Percentiles rank a stretch among this genome's conserved stretches.
Evolutionary conservation across 30 jellyfish, hydroid and myxozoan species (phyloP).

Genomic region (Turritopsis dohrnii): DNA sequence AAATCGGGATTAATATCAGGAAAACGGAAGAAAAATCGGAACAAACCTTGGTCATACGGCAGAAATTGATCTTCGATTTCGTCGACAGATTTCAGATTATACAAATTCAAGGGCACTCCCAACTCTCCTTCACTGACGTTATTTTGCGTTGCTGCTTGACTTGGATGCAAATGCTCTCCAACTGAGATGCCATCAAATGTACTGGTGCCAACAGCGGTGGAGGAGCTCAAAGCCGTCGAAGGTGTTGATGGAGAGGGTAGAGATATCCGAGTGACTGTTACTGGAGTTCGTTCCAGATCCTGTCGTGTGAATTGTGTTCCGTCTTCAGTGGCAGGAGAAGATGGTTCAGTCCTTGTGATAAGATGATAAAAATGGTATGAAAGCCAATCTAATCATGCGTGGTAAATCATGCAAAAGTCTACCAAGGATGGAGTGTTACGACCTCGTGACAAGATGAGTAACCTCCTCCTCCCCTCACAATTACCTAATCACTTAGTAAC

Average conservation of each 20-base stretch:
- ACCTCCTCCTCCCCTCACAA: too few species aligned
- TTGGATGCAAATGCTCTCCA: conserved; percentile 69
- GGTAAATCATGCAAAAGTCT: too few species aligned
- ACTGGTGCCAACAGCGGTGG: conserved; percentile 66
- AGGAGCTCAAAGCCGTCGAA: conserved; percentile 31
- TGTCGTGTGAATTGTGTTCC: not conserved
- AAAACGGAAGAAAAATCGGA: not conserved
- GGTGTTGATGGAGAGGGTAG: conserved; percentile 21
- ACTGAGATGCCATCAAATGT: conserved; percentile 71
- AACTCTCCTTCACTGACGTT: conserved; percentile 77
- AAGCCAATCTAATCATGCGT: too few species aligned
- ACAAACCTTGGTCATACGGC: conserved; percentile 12
- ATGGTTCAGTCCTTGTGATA: conserved; percentile 22
- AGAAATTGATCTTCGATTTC: conserved; percentile 12
- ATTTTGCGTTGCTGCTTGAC: conserved; percentile 41
- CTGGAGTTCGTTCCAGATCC: conserved; percentile 41
- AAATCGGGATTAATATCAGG: not conserved
- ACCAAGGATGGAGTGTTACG: too few species aligned
- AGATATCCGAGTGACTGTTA: conserved; percentile 6
- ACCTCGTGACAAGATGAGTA: too few species aligned
- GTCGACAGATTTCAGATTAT: not conserved
- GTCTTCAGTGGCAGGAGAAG: conserved; percentile 45
- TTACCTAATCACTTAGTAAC: too few species aligned
- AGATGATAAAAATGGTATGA: not conserved
- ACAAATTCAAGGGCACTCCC: not conserved